Percentiles rank a stretch among this genome's conserved stretches.
phyloP scores from a whole-genome alignment of 2,888 invertebrate species.

The Latheticus oryzae region DNA sequence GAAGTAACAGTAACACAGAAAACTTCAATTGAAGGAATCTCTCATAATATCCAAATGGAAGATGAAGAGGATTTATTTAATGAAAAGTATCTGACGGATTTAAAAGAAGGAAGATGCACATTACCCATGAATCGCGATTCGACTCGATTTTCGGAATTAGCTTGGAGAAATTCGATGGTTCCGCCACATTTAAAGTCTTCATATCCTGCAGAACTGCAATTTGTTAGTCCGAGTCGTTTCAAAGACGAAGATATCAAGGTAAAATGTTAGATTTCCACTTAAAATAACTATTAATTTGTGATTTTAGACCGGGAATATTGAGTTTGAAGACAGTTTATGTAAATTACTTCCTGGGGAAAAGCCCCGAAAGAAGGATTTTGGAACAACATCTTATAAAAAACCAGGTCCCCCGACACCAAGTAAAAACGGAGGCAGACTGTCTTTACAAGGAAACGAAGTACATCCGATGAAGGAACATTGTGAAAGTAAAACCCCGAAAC shows the following conservation, averaged over 20 bases:
- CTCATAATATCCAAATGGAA: conserved; percentile 75
- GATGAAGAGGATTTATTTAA: conserved; percentile 90
- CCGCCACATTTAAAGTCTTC: conserved; percentile 88
- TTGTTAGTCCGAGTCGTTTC: conserved; percentile 68
- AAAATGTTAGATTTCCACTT: no score
- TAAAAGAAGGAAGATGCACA: conserved; percentile 71
- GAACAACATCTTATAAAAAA: conserved; percentile 82
- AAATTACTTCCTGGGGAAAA: conserved; percentile 65
- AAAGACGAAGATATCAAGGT: conserved; percentile 77
- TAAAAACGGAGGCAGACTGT: conserved; percentile 79
- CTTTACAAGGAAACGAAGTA: conserved; percentile 73
- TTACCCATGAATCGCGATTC: conserved; percentile 55
- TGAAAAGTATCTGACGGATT: conserved; percentile 79
- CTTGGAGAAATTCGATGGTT: conserved; percentile 83
- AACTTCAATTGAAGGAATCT: conserved; percentile 47
- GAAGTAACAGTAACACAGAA: conserved; percentile 53
- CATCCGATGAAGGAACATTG: conserved; percentile 69
- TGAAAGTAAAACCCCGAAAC: conserved; percentile 64
- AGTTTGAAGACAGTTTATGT: conserved; percentile 63
- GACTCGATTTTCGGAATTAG: conserved; percentile 76
- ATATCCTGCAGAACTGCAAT: conserved; percentile 85
- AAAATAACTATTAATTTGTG: no score
- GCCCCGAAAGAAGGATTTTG: conserved; percentile 70
- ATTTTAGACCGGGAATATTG: conserved; percentile 57
- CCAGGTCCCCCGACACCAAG: conserved; percentile 90